phyloP scores from a whole-genome alignment of 1,140 invertebrate species.

The Tetramorium parvispinum region DNA sequence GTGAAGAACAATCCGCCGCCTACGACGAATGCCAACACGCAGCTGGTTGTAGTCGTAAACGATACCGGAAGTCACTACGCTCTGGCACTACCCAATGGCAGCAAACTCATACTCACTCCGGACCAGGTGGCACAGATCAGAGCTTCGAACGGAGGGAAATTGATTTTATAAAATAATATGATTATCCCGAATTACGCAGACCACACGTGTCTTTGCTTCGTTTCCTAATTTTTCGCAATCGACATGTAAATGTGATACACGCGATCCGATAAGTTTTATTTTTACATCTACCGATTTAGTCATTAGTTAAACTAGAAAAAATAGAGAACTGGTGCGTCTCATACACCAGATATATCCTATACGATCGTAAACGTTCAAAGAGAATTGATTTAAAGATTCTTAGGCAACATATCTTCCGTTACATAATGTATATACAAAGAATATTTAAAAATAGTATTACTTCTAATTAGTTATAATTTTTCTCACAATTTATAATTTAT shows the following conservation, averaged over 20 bases:
- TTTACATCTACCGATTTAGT: not conserved
- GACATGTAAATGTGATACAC: conserved; percentile 1
- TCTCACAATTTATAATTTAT: conserved; percentile 5
- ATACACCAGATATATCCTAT: not conserved
- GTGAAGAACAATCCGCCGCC: conserved; percentile 74
- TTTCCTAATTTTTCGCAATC: not conserved
- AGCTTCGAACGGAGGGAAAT: conserved; percentile 83
- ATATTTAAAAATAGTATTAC: not conserved
- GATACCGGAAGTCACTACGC: conserved; percentile 85
- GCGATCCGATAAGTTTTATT: not conserved
- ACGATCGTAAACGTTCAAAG: too few species aligned
- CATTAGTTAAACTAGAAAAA: not conserved
- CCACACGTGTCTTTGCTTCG: not conserved
- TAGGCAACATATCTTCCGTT: not conserved
- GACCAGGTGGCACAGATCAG: conserved; percentile 84
- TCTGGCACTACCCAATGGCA: conserved; percentile 82
- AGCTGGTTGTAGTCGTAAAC: conserved; percentile 84
- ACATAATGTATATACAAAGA: conserved; percentile 17
- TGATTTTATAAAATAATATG: conserved; percentile 76
- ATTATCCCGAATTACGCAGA: not conserved
- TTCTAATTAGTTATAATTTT: not conserved
- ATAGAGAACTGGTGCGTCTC: not conserved
- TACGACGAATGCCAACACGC: conserved; percentile 65
- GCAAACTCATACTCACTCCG: conserved; percentile 83
- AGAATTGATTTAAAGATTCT: conserved; percentile 11